Evolutionary conservation across 2,113 vertebrate species (phyloP).

Genomic region (Pituophis catenifer): DNA sequence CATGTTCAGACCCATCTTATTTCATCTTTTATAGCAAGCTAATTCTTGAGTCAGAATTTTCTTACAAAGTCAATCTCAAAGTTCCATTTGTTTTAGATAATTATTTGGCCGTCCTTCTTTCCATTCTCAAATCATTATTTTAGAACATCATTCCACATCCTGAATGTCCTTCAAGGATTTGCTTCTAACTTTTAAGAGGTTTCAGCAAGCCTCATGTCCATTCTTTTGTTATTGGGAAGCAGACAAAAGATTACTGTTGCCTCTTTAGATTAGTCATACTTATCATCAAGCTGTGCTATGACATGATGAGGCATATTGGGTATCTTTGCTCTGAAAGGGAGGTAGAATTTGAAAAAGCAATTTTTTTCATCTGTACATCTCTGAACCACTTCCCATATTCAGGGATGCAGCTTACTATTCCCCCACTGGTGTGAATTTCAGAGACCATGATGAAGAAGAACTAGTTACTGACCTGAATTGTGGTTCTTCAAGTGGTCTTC

Average conservation of each 20-base stretch:
- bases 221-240: not conserved
- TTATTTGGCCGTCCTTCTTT: not conserved
- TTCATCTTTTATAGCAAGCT: not conserved
- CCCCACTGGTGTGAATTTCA: not conserved
- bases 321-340: not conserved
- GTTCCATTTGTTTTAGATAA: not conserved
- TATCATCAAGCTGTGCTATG: not conserved
- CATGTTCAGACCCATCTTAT: not conserved
- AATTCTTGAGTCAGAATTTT: not conserved
- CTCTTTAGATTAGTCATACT: not conserved
- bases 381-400: not conserved
- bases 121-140: not conserved
- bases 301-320: not conserved
- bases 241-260: not conserved
- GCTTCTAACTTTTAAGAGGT: not conserved
- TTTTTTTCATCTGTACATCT: not conserved
- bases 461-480: not conserved
- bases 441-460: not conserved
- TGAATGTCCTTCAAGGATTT: not conserved
- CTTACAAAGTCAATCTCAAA: not conserved
- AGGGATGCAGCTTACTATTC: not conserved
- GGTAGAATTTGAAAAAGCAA: not conserved
- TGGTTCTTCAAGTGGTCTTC: not conserved
- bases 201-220: not conserved
- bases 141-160: not conserved